Conservation (phyloP, 2,113 vertebrate species). For the Podocnemis expansa region DNA sequence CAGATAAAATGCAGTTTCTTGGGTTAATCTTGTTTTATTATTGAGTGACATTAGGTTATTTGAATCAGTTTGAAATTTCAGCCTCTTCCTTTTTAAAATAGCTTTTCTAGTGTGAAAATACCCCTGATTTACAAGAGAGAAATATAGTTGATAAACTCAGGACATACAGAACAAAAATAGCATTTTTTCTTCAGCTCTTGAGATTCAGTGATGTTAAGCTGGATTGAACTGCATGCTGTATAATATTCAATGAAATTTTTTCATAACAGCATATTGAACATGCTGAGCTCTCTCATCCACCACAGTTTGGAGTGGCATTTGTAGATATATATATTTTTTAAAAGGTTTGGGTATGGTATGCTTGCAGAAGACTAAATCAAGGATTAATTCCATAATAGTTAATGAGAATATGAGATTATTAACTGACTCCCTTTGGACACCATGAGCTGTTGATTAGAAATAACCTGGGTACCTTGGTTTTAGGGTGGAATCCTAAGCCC, state of each 20-base stretch:
- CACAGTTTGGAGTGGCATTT: not conserved
- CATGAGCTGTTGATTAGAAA: not conserved
- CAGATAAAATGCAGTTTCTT: conserved; percentile 27
- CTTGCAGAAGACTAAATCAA: not conserved
- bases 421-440: not conserved
- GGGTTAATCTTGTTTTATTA: conserved; percentile 45
- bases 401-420: fast-evolving
- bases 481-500: too few species aligned
- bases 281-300: not conserved
- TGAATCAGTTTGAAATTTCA: not conserved
- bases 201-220: conserved; percentile 22
- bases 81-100: not conserved
- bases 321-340: too few species aligned
- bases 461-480: not conserved
- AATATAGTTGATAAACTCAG: not conserved
- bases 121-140: not conserved
- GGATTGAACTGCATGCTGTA: not conserved
- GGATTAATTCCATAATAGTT: not conserved
- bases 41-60: conserved; percentile 31
- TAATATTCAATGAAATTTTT: conserved; percentile 10
- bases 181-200: not conserved
- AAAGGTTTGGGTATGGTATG: not conserved
- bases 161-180: not conserved
- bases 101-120: not conserved
- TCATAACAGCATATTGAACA: conserved; percentile 14